Evolutionary conservation across 2,113 vertebrate genomes (phyloP).

Genomic region (Chamaea fasciata): DNA sequence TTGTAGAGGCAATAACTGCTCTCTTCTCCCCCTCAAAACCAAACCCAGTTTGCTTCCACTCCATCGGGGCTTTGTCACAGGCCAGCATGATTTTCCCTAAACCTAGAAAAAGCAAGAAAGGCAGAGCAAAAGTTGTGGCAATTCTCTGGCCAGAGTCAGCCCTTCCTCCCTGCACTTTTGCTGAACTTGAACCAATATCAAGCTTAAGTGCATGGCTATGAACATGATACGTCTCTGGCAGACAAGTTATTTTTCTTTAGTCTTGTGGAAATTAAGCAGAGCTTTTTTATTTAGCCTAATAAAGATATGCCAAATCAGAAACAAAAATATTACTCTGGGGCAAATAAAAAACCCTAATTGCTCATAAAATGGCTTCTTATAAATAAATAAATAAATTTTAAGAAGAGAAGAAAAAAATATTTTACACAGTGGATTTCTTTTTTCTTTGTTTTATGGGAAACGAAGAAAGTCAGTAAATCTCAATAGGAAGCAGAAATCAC

Average conservation of each 20-base stretch:
- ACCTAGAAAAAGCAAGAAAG: neutral
- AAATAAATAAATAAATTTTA: neutral
- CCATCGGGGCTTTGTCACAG: accelerated
- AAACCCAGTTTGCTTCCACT: neutral
- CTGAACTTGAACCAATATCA: neutral
- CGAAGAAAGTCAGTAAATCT: neutral
- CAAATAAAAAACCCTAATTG: neutral
- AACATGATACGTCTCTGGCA: neutral
- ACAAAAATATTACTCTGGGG: neutral
- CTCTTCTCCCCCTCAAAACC: neutral
- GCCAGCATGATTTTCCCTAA: neutral
- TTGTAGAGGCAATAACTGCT: neutral
- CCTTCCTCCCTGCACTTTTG: neutral
- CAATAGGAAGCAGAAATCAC: neutral
- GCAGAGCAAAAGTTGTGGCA: neutral
- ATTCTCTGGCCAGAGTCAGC: neutral
- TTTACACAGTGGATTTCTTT: neutral
- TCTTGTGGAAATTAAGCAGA: neutral
- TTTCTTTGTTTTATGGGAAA: neutral
- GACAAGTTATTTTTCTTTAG: neutral
- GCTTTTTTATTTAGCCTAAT: neutral
- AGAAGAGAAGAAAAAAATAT: neutral
- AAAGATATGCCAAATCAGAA: neutral
- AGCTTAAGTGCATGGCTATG: neutral
- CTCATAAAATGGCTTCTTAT: neutral